A percentile compares a stretch with the other conserved stretches of the same genome.
Conservation (phyloP, 1,140 invertebrate species). For the Eriosoma lanigerum region DNA sequence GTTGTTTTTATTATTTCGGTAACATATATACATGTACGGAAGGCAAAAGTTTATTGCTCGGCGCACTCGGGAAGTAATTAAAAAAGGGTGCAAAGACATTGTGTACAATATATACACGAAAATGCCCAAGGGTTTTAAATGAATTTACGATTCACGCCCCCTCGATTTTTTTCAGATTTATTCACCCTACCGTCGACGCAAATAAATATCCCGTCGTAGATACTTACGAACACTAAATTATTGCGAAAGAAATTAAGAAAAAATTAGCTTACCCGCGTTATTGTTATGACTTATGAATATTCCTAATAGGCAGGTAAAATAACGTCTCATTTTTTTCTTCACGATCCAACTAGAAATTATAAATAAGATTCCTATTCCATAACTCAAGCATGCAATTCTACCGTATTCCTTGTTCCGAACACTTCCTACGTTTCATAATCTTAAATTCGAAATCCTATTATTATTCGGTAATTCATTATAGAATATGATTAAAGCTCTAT, state of each 20-base stretch:
- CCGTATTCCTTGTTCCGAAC: too few relatives aligned
- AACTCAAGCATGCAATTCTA: too few relatives aligned
- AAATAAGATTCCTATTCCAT: too few relatives aligned
- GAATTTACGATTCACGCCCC: conserved; percentile 35
- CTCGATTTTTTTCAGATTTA: conserved; percentile 20
- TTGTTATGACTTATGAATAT: too few relatives aligned
- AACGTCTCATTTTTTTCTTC: too few relatives aligned
- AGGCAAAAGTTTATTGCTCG: conserved; percentile 48
- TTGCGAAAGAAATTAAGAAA: background rate
- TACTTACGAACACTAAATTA: conserved; percentile 35
- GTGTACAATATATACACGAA: conserved; percentile 24
- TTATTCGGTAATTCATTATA: too few relatives aligned
- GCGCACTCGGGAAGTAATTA: conserved; percentile 45
- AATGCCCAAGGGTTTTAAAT: conserved; percentile 43
- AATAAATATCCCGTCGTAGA: conserved; percentile 1
- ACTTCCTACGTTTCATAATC: too few relatives aligned
- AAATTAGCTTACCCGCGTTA: too few relatives aligned
- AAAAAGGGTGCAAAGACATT: conserved; percentile 51
- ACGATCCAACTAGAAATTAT: too few relatives aligned
- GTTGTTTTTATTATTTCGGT: conserved; percentile 25
- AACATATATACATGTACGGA: background rate
- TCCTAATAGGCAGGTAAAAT: too few relatives aligned
- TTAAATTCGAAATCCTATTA: too few relatives aligned
- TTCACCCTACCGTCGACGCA: background rate
- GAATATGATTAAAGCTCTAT: too few relatives aligned